Base-by-base conservation (phyloP, 1,140 invertebrate genomes). In the Bathynomus jamesi region DNA sequence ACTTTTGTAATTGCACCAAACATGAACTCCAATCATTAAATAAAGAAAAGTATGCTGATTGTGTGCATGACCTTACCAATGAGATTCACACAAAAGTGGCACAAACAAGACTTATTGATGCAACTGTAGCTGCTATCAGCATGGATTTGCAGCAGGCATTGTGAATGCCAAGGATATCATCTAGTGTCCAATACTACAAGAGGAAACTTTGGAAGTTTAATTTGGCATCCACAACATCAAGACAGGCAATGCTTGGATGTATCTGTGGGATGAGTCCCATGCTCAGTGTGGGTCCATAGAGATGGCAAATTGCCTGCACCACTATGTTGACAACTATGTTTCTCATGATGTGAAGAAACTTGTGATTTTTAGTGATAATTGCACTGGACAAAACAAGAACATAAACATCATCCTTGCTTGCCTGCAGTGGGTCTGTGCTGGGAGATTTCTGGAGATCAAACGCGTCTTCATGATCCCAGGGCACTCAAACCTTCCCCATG, bases 321-420 rank as follows among this genome's bases (percentile, higher is more conserved):
- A n/a, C n/a, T n/a, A n/a, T n/a, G n/a, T n/a, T n/a, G n/a, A n/a
- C n/a, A n/a, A n/a, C n/a, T n/a, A n/a, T n/a, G n/a, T n/a, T n/a
- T n/a, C n/a, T n/a, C n/a, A n/a, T n/a, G n/a, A n/a, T n/a, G 66
- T 67, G 3, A 46, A 28, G 1, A 67, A n/a, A 25, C 24, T 67
- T 7, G 8, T 67, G 4, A 5, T 67, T 7, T 67, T n/a, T n/a
- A n/a, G n/a, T n/a, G n/a, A n/a, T n/a, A n/a, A n/a, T n/a, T n/a
- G n/a, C n/a, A n/a, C n/a, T 46, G n/a, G 31, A 5, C 66, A 40
- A 28, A 46, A 67, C 27, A 67, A 53, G n/a, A 67, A 67, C 31
- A 11, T 67, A 7, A 67, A 67, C 24, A 13, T 67, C 1, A 5
- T 21, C 66, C 32, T 67, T 1, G 27, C 30, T 2, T 10, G 46